Base-by-base conservation (phyloP, 1,140 invertebrate species). In the Drosophila pseudoobscura region DNA sequence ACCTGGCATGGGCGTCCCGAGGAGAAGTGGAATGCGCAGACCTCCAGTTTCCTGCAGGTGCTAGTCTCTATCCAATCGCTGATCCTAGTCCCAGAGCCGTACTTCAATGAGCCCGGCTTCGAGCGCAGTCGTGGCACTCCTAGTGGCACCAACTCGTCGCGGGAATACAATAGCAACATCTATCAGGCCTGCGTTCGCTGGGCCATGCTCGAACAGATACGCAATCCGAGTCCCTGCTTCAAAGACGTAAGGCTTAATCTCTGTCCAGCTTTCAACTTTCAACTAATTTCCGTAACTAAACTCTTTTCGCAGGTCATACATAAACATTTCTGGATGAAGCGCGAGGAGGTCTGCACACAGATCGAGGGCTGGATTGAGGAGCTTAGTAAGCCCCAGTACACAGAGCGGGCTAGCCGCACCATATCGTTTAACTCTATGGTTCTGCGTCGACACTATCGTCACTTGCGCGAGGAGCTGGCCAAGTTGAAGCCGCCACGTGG, bases 1-100 rank as follows among this genome's bases (percentile, higher is more conserved):
- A 99, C 98, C 0, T 99, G 98, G 98, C 98, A 99, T 92, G 98
- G 98, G 5, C 93, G 98, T 62, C 98, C 98, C n/a, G 98, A 99
- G 92, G 98, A 99, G 91, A 98, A 99, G 93, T 99, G 98, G 98
- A 99, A 98, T 92, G 96, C 98, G 45, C 97, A 98, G 90, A 98
- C 97, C 0, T 99, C 97, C 49, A 99, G 97, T 92, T 98, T 99
- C 90, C 93, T 99, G 54, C 97, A 99, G 94, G 96, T 99, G 43
- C 93, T 99, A 78, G 97, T 99, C 11, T 98, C 97, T 39, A 99
- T 99, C 85, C 98, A 99, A 92, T 98, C 97, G 20, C 92, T 99
- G 65, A 99, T 99, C 89, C 93, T 99, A 68, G 98, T 99, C 13
- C 95, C 96, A 41, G 98, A 99, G 92, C 98, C 98, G 7, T 99